phyloP scores from a whole-genome alignment of 2,797 vertebrate genomes.

The Neoniphon sammara region DNA sequence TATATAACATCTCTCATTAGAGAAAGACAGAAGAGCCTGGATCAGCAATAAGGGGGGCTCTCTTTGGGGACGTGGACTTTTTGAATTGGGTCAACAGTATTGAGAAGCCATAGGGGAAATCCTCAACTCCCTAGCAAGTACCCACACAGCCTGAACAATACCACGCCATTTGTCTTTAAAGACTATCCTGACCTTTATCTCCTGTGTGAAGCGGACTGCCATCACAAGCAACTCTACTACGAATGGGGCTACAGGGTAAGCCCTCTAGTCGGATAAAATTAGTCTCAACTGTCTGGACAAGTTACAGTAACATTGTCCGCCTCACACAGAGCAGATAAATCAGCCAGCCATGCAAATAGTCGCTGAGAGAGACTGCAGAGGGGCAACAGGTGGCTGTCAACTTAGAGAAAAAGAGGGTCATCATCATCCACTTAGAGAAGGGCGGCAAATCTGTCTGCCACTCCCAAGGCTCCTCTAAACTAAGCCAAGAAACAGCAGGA shows the following conservation, averaged over 20 bases:
- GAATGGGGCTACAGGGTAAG: slow-evolving; percentile 65
- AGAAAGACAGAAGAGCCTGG: slow-evolving; percentile 29
- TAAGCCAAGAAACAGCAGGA: slow-evolving; percentile 64
- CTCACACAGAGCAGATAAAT: slow-evolving; percentile 65
- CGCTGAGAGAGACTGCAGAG: slow-evolving; percentile 55
- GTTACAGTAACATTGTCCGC: slow-evolving; percentile 72
- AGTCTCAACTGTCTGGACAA: slow-evolving; percentile 74
- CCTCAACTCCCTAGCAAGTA: slow-evolving; percentile 37
- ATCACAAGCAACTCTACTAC: slow-evolving; percentile 64
- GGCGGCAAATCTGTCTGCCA: slow-evolving; percentile 55
- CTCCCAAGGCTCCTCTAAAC: slow-evolving; percentile 63
- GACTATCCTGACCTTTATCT: slow-evolving; percentile 62
- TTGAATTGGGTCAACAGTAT: slow-evolving; percentile 30
- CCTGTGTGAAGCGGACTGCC: slow-evolving; percentile 43
- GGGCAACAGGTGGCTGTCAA: slow-evolving; percentile 78
- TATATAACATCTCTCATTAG: slow-evolving; percentile 34
- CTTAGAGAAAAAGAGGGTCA: slow-evolving; percentile 70
- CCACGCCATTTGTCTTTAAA: slow-evolving; percentile 51
- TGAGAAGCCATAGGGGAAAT: neutral
- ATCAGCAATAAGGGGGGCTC: slow-evolving; percentile 1
- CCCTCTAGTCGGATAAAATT: slow-evolving; percentile 74
- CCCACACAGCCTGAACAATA: slow-evolving; percentile 33
- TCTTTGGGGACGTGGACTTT: slow-evolving; percentile 15
- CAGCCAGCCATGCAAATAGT: slow-evolving; percentile 53
- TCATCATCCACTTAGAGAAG: slow-evolving; percentile 72